Percentiles rank a stretch among this genome's conserved stretches.
Conservation (phyloP, 2,797 vertebrate species). For the Ammospiza maritima region DNA sequence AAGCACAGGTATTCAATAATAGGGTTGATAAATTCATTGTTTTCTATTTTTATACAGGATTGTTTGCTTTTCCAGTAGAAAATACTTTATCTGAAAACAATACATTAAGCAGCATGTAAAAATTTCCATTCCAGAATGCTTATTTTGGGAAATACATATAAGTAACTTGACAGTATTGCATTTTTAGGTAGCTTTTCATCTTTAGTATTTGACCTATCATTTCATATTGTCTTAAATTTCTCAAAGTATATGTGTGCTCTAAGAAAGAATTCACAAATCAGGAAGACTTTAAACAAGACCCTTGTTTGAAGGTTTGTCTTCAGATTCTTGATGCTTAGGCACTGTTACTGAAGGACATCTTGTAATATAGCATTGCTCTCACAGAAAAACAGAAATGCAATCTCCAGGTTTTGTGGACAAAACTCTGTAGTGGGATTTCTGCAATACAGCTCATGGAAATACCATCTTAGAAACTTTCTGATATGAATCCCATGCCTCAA, state of each 20-base stretch:
- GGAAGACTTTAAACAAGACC: not conserved
- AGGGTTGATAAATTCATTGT: not conserved
- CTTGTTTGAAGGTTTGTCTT: not conserved
- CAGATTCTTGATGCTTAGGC: not conserved
- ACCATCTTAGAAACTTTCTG: not conserved
- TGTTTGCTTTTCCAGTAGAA: not conserved
- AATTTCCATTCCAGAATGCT: not conserved
- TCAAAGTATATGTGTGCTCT: not conserved
- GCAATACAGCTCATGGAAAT: not conserved
- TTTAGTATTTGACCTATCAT: not conserved
- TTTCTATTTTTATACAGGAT: not conserved
- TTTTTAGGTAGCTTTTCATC: not conserved
- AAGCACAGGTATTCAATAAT: not conserved
- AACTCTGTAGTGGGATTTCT: not conserved
- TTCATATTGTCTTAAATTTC: not conserved
- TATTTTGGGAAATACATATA: not conserved
- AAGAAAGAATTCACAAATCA: not conserved
- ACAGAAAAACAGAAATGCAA: not conserved
- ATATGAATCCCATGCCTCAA: fast-evolving
- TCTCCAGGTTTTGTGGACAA: not conserved
- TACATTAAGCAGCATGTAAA: not conserved
- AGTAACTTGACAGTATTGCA: not conserved
- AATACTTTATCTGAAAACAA: not conserved
- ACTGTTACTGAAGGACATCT: not conserved
- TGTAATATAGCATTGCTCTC: not conserved